These are phyloP conservation scores for Eulimnadia texana DNA, from an alignment of 1,140 invertebrate genomes.

Conservation along the genomic window DNA sequence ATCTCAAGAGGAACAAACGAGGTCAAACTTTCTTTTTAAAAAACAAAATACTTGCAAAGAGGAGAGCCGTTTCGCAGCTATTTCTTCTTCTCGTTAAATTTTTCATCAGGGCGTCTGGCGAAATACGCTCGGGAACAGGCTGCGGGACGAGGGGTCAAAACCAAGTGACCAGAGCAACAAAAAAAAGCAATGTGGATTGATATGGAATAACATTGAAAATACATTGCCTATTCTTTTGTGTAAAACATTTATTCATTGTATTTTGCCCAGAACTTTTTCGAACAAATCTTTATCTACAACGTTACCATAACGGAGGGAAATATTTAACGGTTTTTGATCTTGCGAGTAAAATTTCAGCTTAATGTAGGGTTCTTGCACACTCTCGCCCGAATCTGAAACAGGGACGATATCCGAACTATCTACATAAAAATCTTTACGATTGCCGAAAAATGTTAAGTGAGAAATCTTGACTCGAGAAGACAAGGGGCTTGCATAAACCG, in stretches of 20 bases:
- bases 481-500: neutral
- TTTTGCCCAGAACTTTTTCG: constrained; percentile 1
- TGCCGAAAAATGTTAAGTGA: constrained; percentile 13
- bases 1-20: constrained; percentile 11
- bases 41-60: neutral
- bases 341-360: neutral
- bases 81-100: neutral
- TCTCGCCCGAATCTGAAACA: neutral
- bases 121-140: neutral
- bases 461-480: constrained; percentile 12
- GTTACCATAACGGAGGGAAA: neutral
- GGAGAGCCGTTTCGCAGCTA: neutral
- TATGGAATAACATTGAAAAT: constrained; percentile 9
- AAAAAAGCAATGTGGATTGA: constrained; percentile 12
- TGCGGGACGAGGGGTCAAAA: neutral
- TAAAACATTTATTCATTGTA: constrained; percentile 2
- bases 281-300: constrained; percentile 3
- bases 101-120: neutral
- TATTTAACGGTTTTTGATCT: neutral
- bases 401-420: constrained; percentile 1
- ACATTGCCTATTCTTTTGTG: constrained; percentile 14
- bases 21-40: constrained; percentile 7
- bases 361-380: constrained; percentile 1
- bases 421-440: neutral
- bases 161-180: constrained; percentile 11